phyloP scores from a whole-genome alignment of 2,888 invertebrate species.

The Catocala nupta region DNA sequence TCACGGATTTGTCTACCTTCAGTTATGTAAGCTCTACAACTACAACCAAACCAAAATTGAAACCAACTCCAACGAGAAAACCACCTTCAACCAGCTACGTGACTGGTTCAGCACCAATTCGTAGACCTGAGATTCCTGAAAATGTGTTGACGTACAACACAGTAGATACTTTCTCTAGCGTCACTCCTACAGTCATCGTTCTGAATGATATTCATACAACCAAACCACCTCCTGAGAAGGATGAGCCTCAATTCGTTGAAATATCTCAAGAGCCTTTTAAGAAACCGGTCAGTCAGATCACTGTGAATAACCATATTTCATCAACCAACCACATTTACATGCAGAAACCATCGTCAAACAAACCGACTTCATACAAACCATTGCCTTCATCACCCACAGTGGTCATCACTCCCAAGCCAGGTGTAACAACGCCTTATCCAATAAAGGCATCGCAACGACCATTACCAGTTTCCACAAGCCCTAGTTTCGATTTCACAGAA shows the following conservation, averaged over 20 bases:
- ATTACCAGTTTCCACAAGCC: slow-evolving; percentile 56
- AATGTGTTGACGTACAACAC: slow-evolving; percentile 70
- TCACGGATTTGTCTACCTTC: slow-evolving; percentile 78
- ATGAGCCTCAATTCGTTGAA: slow-evolving; percentile 79
- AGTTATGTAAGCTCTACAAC: slow-evolving; percentile 76
- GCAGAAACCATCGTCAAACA: slow-evolving; percentile 69
- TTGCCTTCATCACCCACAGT: slow-evolving; percentile 88
- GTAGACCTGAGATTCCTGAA: slow-evolving; percentile 77
- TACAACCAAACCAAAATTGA: slow-evolving; percentile 63
- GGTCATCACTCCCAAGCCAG: slow-evolving; percentile 91
- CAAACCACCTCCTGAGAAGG: slow-evolving; percentile 65
- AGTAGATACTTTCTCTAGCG: slow-evolving; percentile 80
- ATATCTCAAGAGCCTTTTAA: slow-evolving; percentile 85
- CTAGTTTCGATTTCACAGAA: slow-evolving; percentile 71
- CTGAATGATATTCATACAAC: slow-evolving; percentile 70
- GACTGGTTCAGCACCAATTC: slow-evolving; percentile 79
- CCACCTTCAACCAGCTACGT: slow-evolving; percentile 83
- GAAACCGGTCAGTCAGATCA: slow-evolving; percentile 83
- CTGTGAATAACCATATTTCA: slow-evolving; percentile 88
- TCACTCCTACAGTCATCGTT: slow-evolving; percentile 83
- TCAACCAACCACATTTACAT: slow-evolving; percentile 86
- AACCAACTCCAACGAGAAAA: slow-evolving; percentile 62
- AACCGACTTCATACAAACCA: slow-evolving; percentile 76
- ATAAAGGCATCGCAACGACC: slow-evolving; percentile 63
- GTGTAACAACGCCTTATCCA: slow-evolving; percentile 76